Conservation (phyloP, 2,888 invertebrate genomes). For the Melanotus villosus region DNA sequence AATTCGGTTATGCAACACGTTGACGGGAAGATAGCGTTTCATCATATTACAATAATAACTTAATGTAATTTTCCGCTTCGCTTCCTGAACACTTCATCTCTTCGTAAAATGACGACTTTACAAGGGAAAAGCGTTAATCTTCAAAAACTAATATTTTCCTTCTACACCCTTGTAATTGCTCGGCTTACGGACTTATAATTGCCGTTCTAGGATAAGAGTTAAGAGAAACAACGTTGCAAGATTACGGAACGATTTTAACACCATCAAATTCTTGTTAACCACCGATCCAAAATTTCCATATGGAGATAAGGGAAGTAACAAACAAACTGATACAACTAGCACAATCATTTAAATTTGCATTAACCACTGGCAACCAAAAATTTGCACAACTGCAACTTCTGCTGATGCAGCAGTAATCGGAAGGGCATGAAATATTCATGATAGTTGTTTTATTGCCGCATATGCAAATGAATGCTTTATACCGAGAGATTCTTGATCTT, state of each 20-base stretch:
- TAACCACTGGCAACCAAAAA: background rate
- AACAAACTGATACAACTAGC: background rate
- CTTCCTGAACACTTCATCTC: conserved; percentile 10
- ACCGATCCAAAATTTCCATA: background rate
- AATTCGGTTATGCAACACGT: conserved; percentile 28
- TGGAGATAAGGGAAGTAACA: background rate
- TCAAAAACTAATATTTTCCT: conserved; percentile 25
- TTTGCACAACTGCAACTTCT: background rate
- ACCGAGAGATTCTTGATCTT: no score
- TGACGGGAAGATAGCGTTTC: conserved; percentile 21
- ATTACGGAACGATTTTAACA: no score
- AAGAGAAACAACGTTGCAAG: background rate
- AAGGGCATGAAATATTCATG: conserved; percentile 2
- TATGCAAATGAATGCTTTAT: no score
- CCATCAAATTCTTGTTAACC: background rate
- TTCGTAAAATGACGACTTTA: background rate
- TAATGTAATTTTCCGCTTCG: conserved; percentile 24
- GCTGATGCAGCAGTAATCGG: background rate
- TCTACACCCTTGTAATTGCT: conserved; percentile 14
- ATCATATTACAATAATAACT: conserved; percentile 22
- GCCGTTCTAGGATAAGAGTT: conserved; percentile 20
- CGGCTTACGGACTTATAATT: conserved; percentile 13
- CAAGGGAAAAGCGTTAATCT: conserved; percentile 8
- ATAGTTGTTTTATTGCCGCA: no score
- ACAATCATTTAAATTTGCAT: background rate